Evolutionary conservation across 2,797 vertebrate species (phyloP).

Genomic region (Chaunax sp.): DNA sequence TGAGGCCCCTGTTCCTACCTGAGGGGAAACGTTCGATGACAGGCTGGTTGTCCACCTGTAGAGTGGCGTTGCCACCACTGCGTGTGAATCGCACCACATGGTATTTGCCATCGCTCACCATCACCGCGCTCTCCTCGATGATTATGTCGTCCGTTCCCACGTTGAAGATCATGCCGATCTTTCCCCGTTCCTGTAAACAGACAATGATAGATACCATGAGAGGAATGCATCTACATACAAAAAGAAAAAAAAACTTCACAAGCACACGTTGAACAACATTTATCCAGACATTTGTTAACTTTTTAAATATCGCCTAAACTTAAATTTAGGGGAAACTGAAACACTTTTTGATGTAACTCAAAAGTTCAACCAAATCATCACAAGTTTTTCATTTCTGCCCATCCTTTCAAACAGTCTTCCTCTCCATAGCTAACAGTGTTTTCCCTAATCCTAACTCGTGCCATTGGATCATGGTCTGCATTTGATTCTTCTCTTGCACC

Average conservation of each 20-base stretch:
- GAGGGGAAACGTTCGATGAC: slow-evolving; percentile 93
- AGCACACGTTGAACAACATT: background rate
- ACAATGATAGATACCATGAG: slow-evolving; percentile 2
- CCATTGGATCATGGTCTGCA: too few species aligned
- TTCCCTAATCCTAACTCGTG: too few species aligned
- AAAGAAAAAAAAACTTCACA: background rate
- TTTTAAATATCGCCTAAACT: background rate
- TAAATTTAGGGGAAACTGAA: background rate
- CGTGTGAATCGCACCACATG: slow-evolving; percentile 95
- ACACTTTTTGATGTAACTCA: too few species aligned
- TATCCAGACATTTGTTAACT: background rate
- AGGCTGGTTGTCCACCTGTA: slow-evolving; percentile 96
- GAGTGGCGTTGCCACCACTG: slow-evolving; percentile 93
- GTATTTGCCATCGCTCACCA: slow-evolving; percentile 95
- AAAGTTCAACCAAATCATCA: too few species aligned
- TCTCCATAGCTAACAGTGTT: too few species aligned
- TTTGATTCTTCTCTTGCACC: too few species aligned
- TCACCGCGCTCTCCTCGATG: slow-evolving; percentile 91
- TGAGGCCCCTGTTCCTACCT: slow-evolving; percentile 82
- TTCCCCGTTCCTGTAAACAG: slow-evolving; percentile 86
- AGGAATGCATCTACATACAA: background rate
- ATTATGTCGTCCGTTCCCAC: slow-evolving; percentile 95
- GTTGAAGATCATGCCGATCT: slow-evolving; percentile 94
- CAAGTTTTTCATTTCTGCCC: too few species aligned
- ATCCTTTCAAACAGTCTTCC: too few species aligned